A percentile compares a stretch with the other conserved stretches of the same genome.
These are phyloP conservation scores for Staurois parvus DNA, from an alignment of 2,797 vertebrate genomes.

Conservation along the genomic window DNA sequence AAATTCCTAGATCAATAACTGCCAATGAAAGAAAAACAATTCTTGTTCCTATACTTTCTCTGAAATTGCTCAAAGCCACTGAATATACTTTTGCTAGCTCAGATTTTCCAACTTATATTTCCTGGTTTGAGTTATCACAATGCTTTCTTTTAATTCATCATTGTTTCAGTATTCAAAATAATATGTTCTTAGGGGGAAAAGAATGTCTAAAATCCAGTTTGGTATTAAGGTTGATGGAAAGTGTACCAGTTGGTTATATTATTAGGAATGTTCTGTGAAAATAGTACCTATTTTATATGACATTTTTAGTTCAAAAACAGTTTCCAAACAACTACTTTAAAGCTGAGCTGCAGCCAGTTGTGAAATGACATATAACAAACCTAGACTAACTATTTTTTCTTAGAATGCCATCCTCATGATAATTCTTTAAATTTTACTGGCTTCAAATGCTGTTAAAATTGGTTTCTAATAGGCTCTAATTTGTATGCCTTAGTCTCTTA, in stretches of 20 bases:
- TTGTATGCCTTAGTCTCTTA: too few relatives aligned
- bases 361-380: too few relatives aligned
- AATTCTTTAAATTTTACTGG: too few relatives aligned
- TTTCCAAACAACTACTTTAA: too few relatives aligned
- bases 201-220: background rate
- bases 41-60: slow-evolving; percentile 74
- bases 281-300: too few relatives aligned
- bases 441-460: too few relatives aligned
- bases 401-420: too few relatives aligned
- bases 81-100: slow-evolving; percentile 61
- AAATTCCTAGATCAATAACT: slow-evolving; percentile 75
- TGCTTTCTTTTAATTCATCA: slow-evolving; percentile 65
- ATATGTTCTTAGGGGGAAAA: background rate
- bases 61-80: slow-evolving; percentile 71
- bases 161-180: background rate
- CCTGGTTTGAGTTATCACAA: slow-evolving; percentile 65
- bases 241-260: background rate
- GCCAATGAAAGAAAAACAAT: slow-evolving; percentile 79
- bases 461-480: too few relatives aligned
- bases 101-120: slow-evolving; percentile 29
- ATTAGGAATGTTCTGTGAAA: background rate
- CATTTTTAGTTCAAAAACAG: too few relatives aligned
- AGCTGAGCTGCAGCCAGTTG: too few relatives aligned
- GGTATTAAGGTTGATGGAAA: background rate
- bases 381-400: too few relatives aligned